These are phyloP conservation scores for Pseudachorutes palmiensis DNA, from an alignment of 1,140 invertebrate species.

Conservation along the genomic window DNA sequence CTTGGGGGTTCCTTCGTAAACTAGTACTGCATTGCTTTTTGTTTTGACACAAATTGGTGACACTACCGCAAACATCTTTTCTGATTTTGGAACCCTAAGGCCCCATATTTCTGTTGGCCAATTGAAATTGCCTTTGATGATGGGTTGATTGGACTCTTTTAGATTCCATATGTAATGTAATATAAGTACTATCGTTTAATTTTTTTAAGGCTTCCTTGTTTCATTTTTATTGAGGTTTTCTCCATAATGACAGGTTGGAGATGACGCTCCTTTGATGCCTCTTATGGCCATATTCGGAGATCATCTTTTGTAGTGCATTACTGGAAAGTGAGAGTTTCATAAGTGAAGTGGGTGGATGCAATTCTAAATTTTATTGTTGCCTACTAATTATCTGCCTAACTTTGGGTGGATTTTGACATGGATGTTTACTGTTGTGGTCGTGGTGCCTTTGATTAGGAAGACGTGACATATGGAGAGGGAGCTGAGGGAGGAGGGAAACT, in stretches of 20 bases:
- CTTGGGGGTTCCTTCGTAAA: not conserved
- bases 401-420: not conserved
- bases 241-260: not conserved
- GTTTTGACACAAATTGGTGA: not conserved
- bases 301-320: no score
- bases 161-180: not conserved
- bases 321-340: constrained; percentile 13
- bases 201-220: not conserved
- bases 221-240: not conserved
- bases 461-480: constrained; percentile 8
- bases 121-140: not conserved
- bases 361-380: not conserved
- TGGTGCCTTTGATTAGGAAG: constrained; percentile 1
- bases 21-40: not conserved
- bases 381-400: constrained; percentile 1
- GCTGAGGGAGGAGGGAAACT: not conserved
- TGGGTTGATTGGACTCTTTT: not conserved
- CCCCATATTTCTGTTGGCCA: not conserved
- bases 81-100: not conserved
- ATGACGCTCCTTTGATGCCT: not conserved
- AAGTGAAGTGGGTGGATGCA: not conserved
- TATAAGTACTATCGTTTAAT: no score
- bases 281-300: no score
- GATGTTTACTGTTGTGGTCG: not conserved
- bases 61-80: not conserved